phyloP scores from a whole-genome alignment of 1,140 invertebrate species.

The Agrilus planipennis region DNA sequence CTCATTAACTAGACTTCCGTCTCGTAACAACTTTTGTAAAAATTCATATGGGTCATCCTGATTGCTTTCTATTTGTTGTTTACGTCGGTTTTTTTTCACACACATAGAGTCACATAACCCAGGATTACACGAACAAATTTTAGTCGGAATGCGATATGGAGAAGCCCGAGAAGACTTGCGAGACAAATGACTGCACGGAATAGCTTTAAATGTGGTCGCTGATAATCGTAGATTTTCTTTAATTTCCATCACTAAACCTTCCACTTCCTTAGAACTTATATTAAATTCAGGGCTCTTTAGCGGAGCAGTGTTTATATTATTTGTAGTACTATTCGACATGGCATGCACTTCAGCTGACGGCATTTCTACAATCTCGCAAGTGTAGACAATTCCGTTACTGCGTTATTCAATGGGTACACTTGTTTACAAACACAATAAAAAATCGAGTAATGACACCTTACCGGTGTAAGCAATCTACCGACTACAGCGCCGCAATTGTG shows the following conservation, averaged over 20 bases:
- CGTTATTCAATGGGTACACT: constrained; percentile 3
- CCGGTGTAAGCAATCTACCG: constrained; percentile 7
- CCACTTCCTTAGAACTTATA: constrained; percentile 36
- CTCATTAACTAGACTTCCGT: constrained; percentile 58
- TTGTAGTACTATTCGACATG: constrained; percentile 12
- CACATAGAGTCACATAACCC: constrained; percentile 33
- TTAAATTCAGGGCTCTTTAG: constrained; percentile 20
- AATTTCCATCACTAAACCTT: constrained; percentile 55
- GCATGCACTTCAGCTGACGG: constrained; percentile 29
- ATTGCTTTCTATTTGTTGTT: constrained; percentile 28
- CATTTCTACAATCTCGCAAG: constrained; percentile 19
- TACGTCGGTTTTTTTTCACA: constrained; percentile 22
- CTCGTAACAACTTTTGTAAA: constrained; percentile 47
- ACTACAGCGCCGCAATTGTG: not conserved
- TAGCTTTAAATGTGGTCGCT: constrained; percentile 26
- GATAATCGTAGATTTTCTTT: constrained; percentile 55
- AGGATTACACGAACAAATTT: constrained; percentile 31
- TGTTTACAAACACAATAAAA: constrained; percentile 6
- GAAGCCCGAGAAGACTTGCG: constrained; percentile 40
- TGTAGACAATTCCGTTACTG: not conserved
- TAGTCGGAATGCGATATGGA: constrained; percentile 44
- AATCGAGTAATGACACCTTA: not conserved
- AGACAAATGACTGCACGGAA: constrained; percentile 26
- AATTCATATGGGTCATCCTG: constrained; percentile 53
- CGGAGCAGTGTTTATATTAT: constrained; percentile 6